A percentile compares a stretch with the other conserved stretches of the same genome.
Evolutionary conservation across 2,888 invertebrate species (phyloP).

Genomic region (Platycheirus rosarum): DNA sequence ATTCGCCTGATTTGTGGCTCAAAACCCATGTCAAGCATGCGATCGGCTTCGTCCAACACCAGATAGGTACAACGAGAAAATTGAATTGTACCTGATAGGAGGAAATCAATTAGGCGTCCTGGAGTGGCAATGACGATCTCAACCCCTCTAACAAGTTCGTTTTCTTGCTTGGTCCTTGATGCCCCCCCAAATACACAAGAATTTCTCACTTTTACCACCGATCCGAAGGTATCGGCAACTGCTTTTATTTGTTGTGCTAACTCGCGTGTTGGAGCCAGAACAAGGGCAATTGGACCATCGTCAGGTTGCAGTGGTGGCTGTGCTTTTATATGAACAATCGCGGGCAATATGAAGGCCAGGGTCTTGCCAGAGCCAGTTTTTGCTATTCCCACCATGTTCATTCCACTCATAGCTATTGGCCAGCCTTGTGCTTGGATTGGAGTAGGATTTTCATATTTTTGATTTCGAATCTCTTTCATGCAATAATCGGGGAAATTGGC

Average conservation of each 20-base stretch:
- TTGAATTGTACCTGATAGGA: constrained; percentile 89
- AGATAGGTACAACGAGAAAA: constrained; percentile 91
- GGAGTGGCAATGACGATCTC: constrained; percentile 95
- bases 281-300: constrained; percentile 90
- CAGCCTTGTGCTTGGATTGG: constrained; percentile 92
- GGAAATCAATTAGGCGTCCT: constrained; percentile 92
- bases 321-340: constrained; percentile 91
- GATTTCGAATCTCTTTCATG: constrained; percentile 84
- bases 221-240: constrained; percentile 91
- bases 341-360: constrained; percentile 89
- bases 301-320: constrained; percentile 87
- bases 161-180: constrained; percentile 88
- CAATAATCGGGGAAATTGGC: constrained; percentile 88
- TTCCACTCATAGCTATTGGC: constrained; percentile 91
- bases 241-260: constrained; percentile 91
- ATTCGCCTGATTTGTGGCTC: constrained; percentile 97
- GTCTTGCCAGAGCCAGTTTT: constrained; percentile 90
- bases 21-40: constrained; percentile 99
- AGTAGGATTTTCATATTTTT: constrained; percentile 89
- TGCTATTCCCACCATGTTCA: constrained; percentile 91
- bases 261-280: constrained; percentile 91
- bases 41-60: constrained; percentile 94
- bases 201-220: constrained; percentile 89
- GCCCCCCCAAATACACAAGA: constrained; percentile 95
- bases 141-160: constrained; percentile 89